These are phyloP conservation scores for Zaprionus capensis DNA, from an alignment of 1,140 invertebrate species.

Conservation along the genomic window DNA sequence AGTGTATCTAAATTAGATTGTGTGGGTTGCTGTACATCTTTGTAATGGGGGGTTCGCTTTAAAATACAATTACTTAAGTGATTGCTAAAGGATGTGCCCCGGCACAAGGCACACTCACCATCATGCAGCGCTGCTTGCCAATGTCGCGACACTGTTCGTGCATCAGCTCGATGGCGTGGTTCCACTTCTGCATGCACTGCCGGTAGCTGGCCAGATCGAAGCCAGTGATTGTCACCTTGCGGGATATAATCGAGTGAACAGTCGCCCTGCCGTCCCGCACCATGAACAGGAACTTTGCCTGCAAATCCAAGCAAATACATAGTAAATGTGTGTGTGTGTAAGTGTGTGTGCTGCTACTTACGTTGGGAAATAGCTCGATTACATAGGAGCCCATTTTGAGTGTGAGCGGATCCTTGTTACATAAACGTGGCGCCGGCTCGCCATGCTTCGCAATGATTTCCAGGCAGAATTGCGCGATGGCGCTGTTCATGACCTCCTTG, in stretches of 20 bases:
- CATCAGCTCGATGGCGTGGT: constrained; percentile 97
- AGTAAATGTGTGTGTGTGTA: constrained; percentile 51
- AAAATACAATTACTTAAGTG: constrained; percentile 7
- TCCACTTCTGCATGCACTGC: constrained; percentile 98
- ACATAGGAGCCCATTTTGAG: constrained; percentile 97
- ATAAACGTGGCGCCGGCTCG: constrained; percentile 95
- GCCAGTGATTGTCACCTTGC: constrained; percentile 98
- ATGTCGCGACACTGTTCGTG: constrained; percentile 96
- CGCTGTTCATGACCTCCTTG: constrained; percentile 95
- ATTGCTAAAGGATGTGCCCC: background rate
- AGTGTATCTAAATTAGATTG: background rate
- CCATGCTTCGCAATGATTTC: constrained; percentile 98
- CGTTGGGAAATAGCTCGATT: constrained; percentile 91
- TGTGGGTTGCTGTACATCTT: background rate
- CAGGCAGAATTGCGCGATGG: constrained; percentile 97
- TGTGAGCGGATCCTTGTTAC: constrained; percentile 99
- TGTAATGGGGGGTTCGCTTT: background rate
- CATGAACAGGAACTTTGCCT: constrained; percentile 98
- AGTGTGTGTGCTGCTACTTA: constrained; percentile 50
- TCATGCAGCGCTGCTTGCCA: constrained; percentile 93
- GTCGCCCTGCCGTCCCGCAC: constrained; percentile 98
- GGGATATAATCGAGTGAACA: constrained; percentile 98
- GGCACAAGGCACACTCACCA: constrained; percentile 84
- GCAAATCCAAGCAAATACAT: constrained; percentile 84
- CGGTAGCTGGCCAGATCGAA: constrained; percentile 97